Evolutionary conservation across 1,140 invertebrate genomes (phyloP).

Genomic region (Diabrotica virgifera): DNA sequence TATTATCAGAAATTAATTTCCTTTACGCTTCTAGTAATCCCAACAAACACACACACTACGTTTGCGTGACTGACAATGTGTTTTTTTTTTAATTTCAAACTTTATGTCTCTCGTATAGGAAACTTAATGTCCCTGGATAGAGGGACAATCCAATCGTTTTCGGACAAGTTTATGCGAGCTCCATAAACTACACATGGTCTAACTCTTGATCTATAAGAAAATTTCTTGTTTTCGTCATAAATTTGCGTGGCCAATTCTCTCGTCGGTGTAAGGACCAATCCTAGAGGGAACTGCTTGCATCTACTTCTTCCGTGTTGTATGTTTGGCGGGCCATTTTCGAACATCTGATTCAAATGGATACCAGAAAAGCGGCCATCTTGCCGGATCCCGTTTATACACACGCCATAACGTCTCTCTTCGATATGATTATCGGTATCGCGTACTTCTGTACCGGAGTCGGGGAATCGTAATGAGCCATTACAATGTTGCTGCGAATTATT

Average conservation of each 20-base stretch:
- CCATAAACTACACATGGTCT: constrained; percentile 55
- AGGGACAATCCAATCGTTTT: too few species aligned
- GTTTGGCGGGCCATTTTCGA: constrained; percentile 69
- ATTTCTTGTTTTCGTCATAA: constrained; percentile 95
- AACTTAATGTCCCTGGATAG: too few species aligned
- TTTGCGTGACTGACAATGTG: background rate
- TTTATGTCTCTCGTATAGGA: background rate
- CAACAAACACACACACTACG: too few species aligned
- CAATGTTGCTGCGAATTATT: constrained; percentile 91
- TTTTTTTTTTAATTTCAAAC: background rate
- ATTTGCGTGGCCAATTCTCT: constrained; percentile 96
- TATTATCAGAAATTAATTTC: background rate
- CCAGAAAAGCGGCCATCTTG: constrained; percentile 95
- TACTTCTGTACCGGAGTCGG: constrained; percentile 91
- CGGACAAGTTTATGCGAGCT: too few species aligned
- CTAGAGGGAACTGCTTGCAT: constrained; percentile 92
- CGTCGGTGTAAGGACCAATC: constrained; percentile 88
- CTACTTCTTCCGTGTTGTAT: constrained; percentile 54
- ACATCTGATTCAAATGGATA: constrained; percentile 97
- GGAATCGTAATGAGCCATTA: constrained; percentile 81
- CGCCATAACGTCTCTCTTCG: constrained; percentile 88
- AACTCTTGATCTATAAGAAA: constrained; percentile 77
- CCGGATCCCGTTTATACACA: constrained; percentile 94
- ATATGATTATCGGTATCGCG: constrained; percentile 86
- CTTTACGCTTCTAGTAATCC: background rate